These are phyloP conservation scores for Phataginus tetradactyla DNA, from an alignment of 2,797 vertebrate species.

Conservation along the genomic window DNA sequence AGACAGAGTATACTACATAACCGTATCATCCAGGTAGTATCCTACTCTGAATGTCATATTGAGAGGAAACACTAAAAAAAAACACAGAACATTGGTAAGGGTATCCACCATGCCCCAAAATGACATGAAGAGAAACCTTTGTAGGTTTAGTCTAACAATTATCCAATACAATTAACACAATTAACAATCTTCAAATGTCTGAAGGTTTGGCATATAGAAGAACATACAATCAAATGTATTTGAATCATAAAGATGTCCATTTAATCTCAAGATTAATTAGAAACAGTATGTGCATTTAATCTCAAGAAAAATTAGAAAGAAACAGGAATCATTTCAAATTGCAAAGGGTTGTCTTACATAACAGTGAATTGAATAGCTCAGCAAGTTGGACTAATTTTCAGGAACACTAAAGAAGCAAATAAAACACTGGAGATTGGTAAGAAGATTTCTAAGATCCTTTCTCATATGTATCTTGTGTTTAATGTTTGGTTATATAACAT, in stretches of 20 bases:
- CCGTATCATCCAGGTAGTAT: background rate
- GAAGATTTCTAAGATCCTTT: background rate
- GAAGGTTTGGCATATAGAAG: background rate
- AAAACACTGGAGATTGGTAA: background rate
- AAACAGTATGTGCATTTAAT: no score
- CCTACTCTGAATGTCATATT: background rate
- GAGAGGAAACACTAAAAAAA: slow-evolving; percentile 19
- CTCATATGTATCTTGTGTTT: background rate
- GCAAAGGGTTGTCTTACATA: background rate
- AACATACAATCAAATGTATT: background rate
- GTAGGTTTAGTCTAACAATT: background rate
- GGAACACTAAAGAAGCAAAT: background rate
- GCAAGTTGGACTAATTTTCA: background rate
- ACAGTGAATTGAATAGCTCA: background rate
- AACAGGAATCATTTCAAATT: background rate
- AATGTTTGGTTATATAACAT: slow-evolving; percentile 24
- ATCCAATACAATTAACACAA: background rate
- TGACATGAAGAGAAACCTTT: slow-evolving; percentile 5
- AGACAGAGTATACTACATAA: slow-evolving; percentile 2
- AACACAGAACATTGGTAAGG: background rate
- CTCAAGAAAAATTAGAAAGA: slow-evolving; percentile 30
- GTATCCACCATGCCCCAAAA: background rate
- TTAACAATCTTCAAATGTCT: slow-evolving; percentile 20
- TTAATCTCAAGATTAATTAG: background rate
- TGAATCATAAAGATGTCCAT: slow-evolving; percentile 1